These are phyloP conservation scores for Agrypnus murinus DNA, from an alignment of 2,888 invertebrate genomes.

Conservation along the genomic window DNA sequence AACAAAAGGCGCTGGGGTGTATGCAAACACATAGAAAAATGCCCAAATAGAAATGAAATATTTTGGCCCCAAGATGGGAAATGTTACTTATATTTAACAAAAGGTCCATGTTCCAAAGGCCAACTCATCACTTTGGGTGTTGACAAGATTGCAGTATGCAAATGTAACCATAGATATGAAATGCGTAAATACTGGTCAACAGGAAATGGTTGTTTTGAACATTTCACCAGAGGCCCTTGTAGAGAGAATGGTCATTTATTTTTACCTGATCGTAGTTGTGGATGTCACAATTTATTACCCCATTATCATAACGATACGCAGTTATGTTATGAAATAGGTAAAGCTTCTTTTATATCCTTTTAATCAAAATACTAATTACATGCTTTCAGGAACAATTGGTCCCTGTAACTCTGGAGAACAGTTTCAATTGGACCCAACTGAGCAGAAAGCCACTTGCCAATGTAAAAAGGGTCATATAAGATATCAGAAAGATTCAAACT, in stretches of 20 bases:
- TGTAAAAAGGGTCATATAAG: constrained; percentile 82
- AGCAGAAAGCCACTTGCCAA: constrained; percentile 75
- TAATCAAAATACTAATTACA: too few species aligned
- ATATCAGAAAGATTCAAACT: constrained; percentile 77
- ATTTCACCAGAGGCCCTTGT: constrained; percentile 88
- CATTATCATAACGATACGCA: constrained; percentile 82
- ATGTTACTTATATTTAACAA: constrained; percentile 82
- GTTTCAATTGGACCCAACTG: constrained; percentile 74
- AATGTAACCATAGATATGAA: constrained; percentile 68
- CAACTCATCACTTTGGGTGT: constrained; percentile 77
- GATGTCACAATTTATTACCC: constrained; percentile 81
- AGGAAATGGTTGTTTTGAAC: constrained; percentile 83
- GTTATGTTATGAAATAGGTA: constrained; percentile 86
- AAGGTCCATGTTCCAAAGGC: constrained; percentile 86
- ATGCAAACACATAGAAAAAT: constrained; percentile 80
- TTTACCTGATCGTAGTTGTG: constrained; percentile 83
- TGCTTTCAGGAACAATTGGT: constrained; percentile 79
- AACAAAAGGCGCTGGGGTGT: constrained; percentile 79
- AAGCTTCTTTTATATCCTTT: too few species aligned
- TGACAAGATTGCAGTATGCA: constrained; percentile 80
- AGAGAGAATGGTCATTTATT: constrained; percentile 84
- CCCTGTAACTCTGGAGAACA: constrained; percentile 85
- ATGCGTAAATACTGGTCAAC: constrained; percentile 75
- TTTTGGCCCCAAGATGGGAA: constrained; percentile 86
- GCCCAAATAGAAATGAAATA: constrained; percentile 78